Evolutionary conservation across 2,113 vertebrate genomes (phyloP).

Genomic region (Dinomys branickii): DNA sequence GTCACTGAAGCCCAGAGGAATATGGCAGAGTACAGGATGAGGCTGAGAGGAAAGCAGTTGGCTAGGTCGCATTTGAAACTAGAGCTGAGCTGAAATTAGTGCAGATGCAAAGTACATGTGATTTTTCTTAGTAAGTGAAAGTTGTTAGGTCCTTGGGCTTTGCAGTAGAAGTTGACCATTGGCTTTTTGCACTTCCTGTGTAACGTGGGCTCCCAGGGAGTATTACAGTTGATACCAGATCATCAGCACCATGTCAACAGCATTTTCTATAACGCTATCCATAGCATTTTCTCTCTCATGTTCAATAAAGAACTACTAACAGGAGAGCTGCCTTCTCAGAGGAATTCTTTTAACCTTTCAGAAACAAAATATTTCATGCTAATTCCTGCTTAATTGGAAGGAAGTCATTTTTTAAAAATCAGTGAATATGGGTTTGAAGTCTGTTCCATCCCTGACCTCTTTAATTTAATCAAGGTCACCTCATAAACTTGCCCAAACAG

Average conservation of each 20-base stretch:
- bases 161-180: slow-evolving; percentile 55
- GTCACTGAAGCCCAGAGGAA: neutral
- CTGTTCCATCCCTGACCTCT: slow-evolving; percentile 64
- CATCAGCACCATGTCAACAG: slow-evolving; percentile 18
- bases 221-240: neutral
- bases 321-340: slow-evolving; percentile 40
- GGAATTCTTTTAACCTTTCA: slow-evolving; percentile 67
- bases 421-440: slow-evolving; percentile 66
- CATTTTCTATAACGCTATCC: neutral
- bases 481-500: slow-evolving; percentile 75
- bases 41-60: neutral
- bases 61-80: neutral
- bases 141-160: slow-evolving; percentile 40
- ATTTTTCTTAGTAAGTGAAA: neutral
- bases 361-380: slow-evolving; percentile 77
- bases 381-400: slow-evolving; percentile 73
- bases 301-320: slow-evolving; percentile 63
- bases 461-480: slow-evolving; percentile 77
- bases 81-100: neutral
- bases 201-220: slow-evolving; percentile 23
- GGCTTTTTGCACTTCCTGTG: neutral
- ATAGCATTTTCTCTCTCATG: neutral
- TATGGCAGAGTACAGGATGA: neutral
- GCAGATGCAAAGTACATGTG: neutral
- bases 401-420: slow-evolving; percentile 71